These are phyloP conservation scores for Ceratitis capitata DNA, from an alignment of 1,140 invertebrate genomes.

Conservation along the genomic window DNA sequence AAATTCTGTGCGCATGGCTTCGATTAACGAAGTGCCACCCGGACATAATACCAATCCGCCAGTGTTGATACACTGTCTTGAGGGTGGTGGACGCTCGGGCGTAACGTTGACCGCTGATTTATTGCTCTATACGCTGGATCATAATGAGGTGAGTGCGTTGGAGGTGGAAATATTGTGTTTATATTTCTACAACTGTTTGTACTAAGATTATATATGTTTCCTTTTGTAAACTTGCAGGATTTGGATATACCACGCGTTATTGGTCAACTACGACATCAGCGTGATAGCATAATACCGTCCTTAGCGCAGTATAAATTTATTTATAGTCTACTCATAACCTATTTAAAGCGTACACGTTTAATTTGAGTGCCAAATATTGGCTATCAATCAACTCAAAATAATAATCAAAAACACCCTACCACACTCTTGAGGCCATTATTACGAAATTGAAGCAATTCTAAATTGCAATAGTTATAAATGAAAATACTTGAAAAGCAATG, in stretches of 20 bases:
- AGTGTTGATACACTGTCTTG: constrained; percentile 76
- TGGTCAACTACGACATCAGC: constrained; percentile 79
- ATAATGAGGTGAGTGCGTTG: constrained; percentile 78
- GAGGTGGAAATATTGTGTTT: too few relatives aligned
- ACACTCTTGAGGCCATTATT: constrained; percentile 28
- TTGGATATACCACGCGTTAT: constrained; percentile 82
- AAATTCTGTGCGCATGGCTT: constrained; percentile 81
- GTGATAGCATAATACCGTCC: constrained; percentile 87
- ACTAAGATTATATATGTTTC: not conserved
- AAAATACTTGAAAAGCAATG: not conserved
- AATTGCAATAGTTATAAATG: constrained; percentile 30
- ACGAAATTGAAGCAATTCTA: constrained; percentile 22
- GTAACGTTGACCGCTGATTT: constrained; percentile 82
- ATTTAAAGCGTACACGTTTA: constrained; percentile 85
- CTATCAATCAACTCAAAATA: not conserved
- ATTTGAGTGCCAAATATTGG: constrained; percentile 67
- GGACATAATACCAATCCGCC: constrained; percentile 77
- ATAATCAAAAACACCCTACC: not conserved
- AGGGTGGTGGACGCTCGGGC: constrained; percentile 77
- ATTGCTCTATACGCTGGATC: constrained; percentile 84
- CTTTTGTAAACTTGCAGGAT: constrained; percentile 72
- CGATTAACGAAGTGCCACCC: constrained; percentile 72
- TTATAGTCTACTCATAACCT: constrained; percentile 84
- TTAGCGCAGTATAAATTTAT: constrained; percentile 89
- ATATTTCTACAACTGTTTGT: too few relatives aligned